phyloP scores from a whole-genome alignment of 2,113 vertebrate genomes.

The Meriones unguiculatus region DNA sequence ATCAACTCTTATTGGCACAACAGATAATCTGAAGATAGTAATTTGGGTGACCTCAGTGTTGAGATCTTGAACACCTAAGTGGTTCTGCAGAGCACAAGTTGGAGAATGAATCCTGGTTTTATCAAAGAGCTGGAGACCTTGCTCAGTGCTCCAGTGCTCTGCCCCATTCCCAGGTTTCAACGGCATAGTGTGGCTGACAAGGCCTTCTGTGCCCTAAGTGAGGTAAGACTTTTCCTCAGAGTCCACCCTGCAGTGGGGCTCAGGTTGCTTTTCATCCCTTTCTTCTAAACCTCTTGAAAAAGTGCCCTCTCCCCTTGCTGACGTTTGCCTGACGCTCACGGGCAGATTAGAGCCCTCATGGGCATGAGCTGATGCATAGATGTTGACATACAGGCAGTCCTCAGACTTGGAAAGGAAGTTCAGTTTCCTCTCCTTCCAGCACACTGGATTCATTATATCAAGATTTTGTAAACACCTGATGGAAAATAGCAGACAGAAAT shows the following conservation, averaged over 20 bases:
- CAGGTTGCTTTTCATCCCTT: background rate
- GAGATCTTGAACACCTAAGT: background rate
- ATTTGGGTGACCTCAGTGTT: background rate
- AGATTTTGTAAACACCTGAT: constrained; percentile 62
- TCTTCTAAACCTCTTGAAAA: background rate
- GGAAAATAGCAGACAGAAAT: background rate
- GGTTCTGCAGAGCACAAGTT: background rate
- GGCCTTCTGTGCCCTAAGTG: background rate
- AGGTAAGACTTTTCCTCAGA: background rate
- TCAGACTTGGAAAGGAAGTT: constrained; percentile 67
- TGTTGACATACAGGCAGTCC: constrained; percentile 85
- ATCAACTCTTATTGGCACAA: background rate
- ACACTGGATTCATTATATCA: fast-evolving
- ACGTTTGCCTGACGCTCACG: constrained; percentile 65
- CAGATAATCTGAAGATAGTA: background rate
- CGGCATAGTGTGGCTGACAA: background rate
- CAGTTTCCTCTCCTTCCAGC: too few relatives aligned
- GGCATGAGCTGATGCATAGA: constrained; percentile 74
- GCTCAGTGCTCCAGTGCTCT: background rate
- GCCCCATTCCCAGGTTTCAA: background rate
- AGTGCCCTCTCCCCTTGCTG: background rate
- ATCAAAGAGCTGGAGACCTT: background rate
- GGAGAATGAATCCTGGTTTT: background rate
- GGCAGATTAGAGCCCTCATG: constrained; percentile 71
- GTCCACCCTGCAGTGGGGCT: background rate